A percentile compares a stretch with the other conserved stretches of the same genome.
These are phyloP conservation scores for Ceraclea dissimilis DNA, from an alignment of 2,888 invertebrate species.

Conservation along the genomic window DNA sequence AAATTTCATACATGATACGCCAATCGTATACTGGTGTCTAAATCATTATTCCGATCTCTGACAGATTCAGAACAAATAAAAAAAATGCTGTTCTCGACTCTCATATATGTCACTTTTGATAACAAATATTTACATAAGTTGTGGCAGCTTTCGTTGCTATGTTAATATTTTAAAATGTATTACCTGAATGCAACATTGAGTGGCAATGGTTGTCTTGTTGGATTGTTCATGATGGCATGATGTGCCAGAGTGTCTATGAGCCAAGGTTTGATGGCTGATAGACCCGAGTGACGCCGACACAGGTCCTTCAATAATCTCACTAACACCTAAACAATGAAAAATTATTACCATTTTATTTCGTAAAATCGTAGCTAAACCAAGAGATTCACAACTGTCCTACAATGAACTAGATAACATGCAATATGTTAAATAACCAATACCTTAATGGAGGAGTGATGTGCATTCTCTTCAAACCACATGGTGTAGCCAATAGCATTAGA, in stretches of 20 bases:
- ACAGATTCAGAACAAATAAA: too few relatives aligned
- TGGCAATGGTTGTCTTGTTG: slow-evolving; percentile 83
- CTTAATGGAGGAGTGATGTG: slow-evolving; percentile 94
- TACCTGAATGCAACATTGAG: slow-evolving; percentile 83
- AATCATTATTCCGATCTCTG: too few relatives aligned
- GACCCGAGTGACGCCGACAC: slow-evolving; percentile 79
- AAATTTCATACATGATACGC: too few relatives aligned
- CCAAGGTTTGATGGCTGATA: slow-evolving; percentile 91
- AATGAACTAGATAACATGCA: background rate
- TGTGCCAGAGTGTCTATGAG: slow-evolving; percentile 93
- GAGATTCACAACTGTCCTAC: background rate
- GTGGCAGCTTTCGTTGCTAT: too few relatives aligned
- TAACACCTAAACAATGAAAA: slow-evolving; percentile 49
- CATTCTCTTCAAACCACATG: slow-evolving; percentile 97
- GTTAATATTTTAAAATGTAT: background rate
- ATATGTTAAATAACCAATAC: slow-evolving; percentile 30
- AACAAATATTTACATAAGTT: too few relatives aligned
- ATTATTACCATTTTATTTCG: background rate
- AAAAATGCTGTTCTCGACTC: too few relatives aligned
- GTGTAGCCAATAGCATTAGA: slow-evolving; percentile 91
- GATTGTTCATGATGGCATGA: slow-evolving; percentile 94
- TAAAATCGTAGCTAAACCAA: too few relatives aligned
- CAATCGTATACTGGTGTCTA: too few relatives aligned
- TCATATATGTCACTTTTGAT: too few relatives aligned
- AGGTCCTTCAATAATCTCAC: slow-evolving; percentile 92